Conservation (phyloP, 1,140 invertebrate species). For the Calliopsis andreniformis region DNA sequence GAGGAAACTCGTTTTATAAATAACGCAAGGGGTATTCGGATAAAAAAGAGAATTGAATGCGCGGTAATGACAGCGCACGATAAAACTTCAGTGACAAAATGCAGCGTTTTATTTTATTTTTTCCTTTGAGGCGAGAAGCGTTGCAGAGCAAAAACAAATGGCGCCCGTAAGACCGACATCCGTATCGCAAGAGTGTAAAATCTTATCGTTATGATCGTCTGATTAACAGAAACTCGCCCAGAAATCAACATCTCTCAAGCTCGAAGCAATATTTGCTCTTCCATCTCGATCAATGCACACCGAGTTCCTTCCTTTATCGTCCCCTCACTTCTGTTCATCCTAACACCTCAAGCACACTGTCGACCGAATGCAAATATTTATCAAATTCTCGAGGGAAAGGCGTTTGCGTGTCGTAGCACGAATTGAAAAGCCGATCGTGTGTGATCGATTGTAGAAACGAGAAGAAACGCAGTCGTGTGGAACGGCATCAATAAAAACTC, state of each 20-base stretch:
- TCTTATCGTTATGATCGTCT: not conserved
- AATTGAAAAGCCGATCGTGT: slow-evolving; percentile 17
- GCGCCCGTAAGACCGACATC: not conserved
- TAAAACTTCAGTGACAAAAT: slow-evolving; percentile 30
- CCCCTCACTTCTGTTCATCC: not conserved
- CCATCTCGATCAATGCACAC: not conserved
- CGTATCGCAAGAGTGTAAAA: slow-evolving; percentile 26
- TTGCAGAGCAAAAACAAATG: too few relatives aligned
- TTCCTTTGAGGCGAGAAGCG: too few relatives aligned
- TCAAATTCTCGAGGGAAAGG: slow-evolving; percentile 13
- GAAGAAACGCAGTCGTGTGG: not conserved
- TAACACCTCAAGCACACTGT: not conserved
- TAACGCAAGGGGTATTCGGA: not conserved
- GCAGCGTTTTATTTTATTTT: not conserved
- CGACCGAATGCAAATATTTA: slow-evolving; percentile 4
- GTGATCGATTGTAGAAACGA: not conserved
- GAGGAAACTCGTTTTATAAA: not conserved
- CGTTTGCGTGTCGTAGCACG: not conserved
- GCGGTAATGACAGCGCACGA: slow-evolving; percentile 7
- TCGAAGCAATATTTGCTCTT: too few relatives aligned
- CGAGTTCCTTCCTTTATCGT: not conserved
- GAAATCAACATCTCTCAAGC: too few relatives aligned
- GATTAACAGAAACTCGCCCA: not conserved
- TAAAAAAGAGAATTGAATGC: slow-evolving; percentile 2
- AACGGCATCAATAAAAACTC: not conserved